Evolutionary conservation across 1,140 invertebrate species (phyloP).

Genomic region (Sinella curviseta): DNA sequence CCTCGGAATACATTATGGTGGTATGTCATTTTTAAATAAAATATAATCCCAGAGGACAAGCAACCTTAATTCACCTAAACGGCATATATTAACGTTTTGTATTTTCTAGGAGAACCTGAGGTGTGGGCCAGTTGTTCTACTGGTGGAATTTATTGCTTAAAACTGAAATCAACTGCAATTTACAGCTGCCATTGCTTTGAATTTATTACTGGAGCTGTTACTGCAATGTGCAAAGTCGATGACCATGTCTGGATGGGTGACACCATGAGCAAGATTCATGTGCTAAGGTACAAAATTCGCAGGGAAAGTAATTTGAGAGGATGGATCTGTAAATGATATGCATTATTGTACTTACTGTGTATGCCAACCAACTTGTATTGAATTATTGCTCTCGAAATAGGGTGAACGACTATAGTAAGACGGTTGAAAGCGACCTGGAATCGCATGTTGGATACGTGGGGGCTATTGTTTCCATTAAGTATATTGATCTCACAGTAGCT

Average conservation of each 20-base stretch:
- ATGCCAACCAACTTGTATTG: too few relatives aligned
- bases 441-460: constrained; percentile 43
- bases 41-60: too few relatives aligned
- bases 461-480: constrained; percentile 41
- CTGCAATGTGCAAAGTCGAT: constrained; percentile 63
- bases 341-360: too few relatives aligned
- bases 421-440: constrained; percentile 41
- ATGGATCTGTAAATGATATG: too few relatives aligned
- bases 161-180: constrained; percentile 54
- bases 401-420: constrained; percentile 42
- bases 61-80: background rate
- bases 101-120: constrained; percentile 42
- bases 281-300: constrained; percentile 52
- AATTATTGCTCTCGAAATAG: background rate
- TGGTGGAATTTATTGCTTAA: constrained; percentile 55
- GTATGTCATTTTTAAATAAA: constrained; percentile 24
- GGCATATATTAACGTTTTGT: background rate
- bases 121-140: constrained; percentile 49
- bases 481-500: constrained; percentile 32
- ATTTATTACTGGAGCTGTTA: constrained; percentile 68
- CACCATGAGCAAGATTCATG: constrained; percentile 73
- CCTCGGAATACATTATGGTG: constrained; percentile 42
- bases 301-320: too few relatives aligned
- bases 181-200: constrained; percentile 73
- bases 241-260: constrained; percentile 83